Percentiles rank a stretch among this genome's conserved stretches.
phyloP scores from a whole-genome alignment of 2,113 vertebrate species.

The Raja brachyura region DNA sequence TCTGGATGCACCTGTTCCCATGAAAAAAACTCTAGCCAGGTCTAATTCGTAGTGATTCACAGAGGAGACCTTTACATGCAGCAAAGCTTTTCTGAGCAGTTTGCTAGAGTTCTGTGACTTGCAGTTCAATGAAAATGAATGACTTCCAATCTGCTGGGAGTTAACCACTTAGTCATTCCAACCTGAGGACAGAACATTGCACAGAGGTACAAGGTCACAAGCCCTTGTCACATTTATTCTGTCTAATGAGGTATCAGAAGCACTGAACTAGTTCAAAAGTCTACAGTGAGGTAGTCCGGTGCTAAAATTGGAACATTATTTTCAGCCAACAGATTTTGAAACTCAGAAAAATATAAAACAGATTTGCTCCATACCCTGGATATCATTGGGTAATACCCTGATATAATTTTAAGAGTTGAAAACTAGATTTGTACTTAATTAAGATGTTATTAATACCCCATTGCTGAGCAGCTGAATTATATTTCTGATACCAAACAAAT shows the following conservation, averaged over 20 bases:
- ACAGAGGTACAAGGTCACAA: conserved; percentile 47
- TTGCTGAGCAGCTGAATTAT: background rate
- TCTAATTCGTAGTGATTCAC: background rate
- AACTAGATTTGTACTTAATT: background rate
- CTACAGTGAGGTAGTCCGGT: conserved; percentile 39
- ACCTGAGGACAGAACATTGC: conserved; percentile 45
- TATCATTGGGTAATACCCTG: too few species aligned
- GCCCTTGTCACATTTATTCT: conserved; percentile 46
- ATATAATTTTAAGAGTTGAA: background rate
- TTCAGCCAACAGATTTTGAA: background rate
- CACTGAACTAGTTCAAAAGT: conserved; percentile 47
- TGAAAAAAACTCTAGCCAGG: background rate
- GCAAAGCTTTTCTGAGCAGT: conserved; percentile 41
- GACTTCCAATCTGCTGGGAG: conserved; percentile 44
- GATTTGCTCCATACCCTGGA: background rate
- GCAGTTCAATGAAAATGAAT: conserved; percentile 50
- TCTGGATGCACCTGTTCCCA: conserved; percentile 14
- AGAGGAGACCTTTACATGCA: background rate
- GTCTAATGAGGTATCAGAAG: conserved; percentile 48
- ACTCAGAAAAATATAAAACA: background rate
- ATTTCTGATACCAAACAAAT: background rate
- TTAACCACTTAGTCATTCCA: conserved; percentile 50
- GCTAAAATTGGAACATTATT: conserved; percentile 45
- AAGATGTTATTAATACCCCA: background rate
- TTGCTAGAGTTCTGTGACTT: conserved; percentile 44